Conservation (phyloP, 2,113 vertebrate species). For the Grantiella picta region DNA sequence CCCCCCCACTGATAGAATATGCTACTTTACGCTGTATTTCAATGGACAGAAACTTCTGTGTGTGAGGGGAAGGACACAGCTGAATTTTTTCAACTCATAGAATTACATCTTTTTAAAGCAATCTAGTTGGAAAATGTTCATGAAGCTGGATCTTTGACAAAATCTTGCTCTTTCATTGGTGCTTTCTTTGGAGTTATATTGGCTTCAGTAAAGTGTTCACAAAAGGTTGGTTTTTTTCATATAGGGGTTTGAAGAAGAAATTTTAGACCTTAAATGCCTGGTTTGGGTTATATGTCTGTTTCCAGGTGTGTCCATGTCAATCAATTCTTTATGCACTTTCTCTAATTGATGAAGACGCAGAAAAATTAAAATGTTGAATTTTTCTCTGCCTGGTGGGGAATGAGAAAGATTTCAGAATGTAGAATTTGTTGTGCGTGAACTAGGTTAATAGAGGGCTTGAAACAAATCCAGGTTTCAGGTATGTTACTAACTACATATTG, state of each 20-base stretch:
- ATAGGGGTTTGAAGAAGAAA: neutral
- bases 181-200: neutral
- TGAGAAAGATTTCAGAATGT: neutral
- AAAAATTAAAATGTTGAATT: neutral
- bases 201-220: neutral
- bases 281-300: neutral
- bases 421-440: neutral
- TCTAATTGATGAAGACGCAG: neutral
- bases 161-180: neutral
- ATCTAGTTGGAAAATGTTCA: neutral
- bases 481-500: neutral
- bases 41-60: neutral
- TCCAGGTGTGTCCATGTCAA: neutral
- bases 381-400: neutral
- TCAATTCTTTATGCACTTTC: neutral
- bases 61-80: neutral
- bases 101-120: neutral
- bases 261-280: neutral
- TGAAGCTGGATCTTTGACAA: rapidly evolving
- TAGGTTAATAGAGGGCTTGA: neutral
- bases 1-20: neutral
- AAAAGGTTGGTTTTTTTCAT: neutral
- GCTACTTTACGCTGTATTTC: neutral
- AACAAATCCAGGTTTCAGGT: neutral
- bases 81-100: neutral